Evolutionary conservation across 2,888 invertebrate species (phyloP), one percentile per base, ranked within the genome.

Genomic region (Camptogramma bilineatum): DNA sequence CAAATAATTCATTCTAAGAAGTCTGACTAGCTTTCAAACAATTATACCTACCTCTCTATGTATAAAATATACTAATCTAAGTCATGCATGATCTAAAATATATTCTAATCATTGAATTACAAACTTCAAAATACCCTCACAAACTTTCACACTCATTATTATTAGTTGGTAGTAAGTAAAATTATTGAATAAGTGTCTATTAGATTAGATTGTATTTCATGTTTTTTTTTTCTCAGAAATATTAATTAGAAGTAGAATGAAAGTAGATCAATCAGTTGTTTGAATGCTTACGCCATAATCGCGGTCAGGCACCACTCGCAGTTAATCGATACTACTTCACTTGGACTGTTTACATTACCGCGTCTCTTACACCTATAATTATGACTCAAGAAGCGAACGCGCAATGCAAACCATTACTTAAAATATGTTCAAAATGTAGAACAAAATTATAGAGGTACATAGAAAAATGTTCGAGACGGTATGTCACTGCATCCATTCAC

Each of bases 211-310:
- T 39, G 34, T 13, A 13, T 10, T 7, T 28, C 28, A 28, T 28
- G 10, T 21, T 5, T 17, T 17, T 17, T 53, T 74, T 77, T 77
- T 72, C 80, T 76, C 78, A 79, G 69, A 78, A 8, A 24, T 57
- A 39, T 73, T 77, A 80, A 78, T 76, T 77, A 65, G 75, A 61
- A 53, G 82, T 79, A 75, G 80, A 74, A 77, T 78, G 77, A 82
- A 85, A 87, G 82, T 82, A 76, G 82, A 84, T 78, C 81, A 78
- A 76, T 81, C 82, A 85, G 85, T 87, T 86, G 86, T 88, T 86
- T 81, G 80, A 83, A 80, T 81, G 78, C 75, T 88, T 87, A 80
- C 85, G 79, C 76, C 82, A 87, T 77, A 72, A 79, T 79, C 78
- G 77, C 78, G 74, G 74, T 75, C 75, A 82, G 78, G 75, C 72